A percentile compares a stretch with the other conserved stretches of the same genome.
Evolutionary conservation across 1,140 invertebrate species (phyloP).

Genomic region (Drosophila ambigua): DNA sequence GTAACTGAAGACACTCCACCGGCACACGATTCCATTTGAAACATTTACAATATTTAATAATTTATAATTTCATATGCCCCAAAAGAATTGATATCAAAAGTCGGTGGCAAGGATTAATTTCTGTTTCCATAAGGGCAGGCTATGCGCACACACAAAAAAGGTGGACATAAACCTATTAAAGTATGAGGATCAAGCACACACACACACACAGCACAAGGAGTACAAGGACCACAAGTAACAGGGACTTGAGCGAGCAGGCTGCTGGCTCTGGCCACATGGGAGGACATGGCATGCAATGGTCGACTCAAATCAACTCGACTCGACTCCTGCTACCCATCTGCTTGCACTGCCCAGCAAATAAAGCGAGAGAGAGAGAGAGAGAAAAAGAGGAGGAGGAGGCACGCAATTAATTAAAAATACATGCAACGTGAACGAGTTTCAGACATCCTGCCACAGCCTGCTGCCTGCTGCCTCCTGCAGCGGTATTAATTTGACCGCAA

Average conservation of each 20-base stretch:
- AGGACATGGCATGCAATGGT: constrained; percentile 43
- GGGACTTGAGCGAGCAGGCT: constrained; percentile 2
- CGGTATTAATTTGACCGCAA: constrained; percentile 70
- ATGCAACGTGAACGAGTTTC: constrained; percentile 67
- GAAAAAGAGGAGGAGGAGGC: constrained; percentile 16
- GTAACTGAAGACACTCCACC: too few species aligned
- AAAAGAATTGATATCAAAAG: too few species aligned
- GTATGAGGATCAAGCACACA: constrained; percentile 26
- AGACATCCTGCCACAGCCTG: constrained; percentile 51
- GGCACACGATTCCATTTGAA: too few species aligned
- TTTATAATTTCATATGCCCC: too few species aligned
- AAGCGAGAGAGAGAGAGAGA: constrained; percentile 6
- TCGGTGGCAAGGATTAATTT: too few species aligned
- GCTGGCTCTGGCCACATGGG: constrained; percentile 44
- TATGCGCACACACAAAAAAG: constrained; percentile 13
- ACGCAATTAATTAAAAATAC: constrained; percentile 81
- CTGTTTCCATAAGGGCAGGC: background rate
- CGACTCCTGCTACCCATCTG: constrained; percentile 27
- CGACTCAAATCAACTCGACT: constrained; percentile 23
- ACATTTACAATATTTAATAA: too few species aligned
- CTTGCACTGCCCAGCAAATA: background rate
- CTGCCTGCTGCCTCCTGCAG: constrained; percentile 6
- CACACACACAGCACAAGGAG: background rate
- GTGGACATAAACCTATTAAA: constrained; percentile 38
- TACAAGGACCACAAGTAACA: constrained; percentile 10